These are phyloP conservation scores for Huso huso DNA, from an alignment of 2,797 vertebrate species.

Conservation along the genomic window DNA sequence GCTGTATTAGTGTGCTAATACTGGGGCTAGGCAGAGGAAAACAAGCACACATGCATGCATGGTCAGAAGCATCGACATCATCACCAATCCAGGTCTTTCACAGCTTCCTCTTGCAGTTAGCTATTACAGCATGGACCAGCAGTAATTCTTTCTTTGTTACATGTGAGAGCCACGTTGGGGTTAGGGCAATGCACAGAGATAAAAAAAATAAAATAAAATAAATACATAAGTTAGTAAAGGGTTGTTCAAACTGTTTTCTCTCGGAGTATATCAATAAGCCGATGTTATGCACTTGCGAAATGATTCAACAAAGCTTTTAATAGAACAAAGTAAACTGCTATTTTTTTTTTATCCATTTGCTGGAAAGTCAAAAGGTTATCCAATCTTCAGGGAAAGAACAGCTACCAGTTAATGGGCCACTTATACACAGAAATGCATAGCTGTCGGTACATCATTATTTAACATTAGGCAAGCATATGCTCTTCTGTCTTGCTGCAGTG, in stretches of 20 bases:
- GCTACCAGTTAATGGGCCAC: constrained; percentile 21
- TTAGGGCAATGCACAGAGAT: constrained; percentile 1
- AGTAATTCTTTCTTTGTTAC: constrained; percentile 12
- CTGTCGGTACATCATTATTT: neutral
- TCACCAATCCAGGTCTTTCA: constrained; percentile 9
- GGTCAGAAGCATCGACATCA: no score
- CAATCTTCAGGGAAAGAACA: constrained; percentile 30
- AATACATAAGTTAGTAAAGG: no score
- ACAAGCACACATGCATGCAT: constrained; percentile 7
- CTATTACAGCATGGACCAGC: constrained; percentile 11
- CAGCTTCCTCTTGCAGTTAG: constrained; percentile 19
- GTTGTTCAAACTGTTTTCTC: no score
- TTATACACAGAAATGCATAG: constrained; percentile 14
- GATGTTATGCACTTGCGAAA: constrained; percentile 10
- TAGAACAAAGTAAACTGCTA: constrained; percentile 22
- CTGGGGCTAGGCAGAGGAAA: neutral
- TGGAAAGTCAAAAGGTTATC: constrained; percentile 18
- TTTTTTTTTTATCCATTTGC: constrained; percentile 37
- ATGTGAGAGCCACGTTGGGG: constrained; percentile 23
- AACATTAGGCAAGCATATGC: neutral
- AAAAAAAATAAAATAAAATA: constrained; percentile 6
- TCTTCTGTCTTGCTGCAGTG: constrained; percentile 1
- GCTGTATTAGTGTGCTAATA: neutral
- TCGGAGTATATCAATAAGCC: no score
- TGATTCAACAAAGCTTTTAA: constrained; percentile 37